A percentile compares a stretch with the other conserved stretches of the same genome.
Conservation (phyloP, 2,888 invertebrate genomes). For the Antitype chi region DNA sequence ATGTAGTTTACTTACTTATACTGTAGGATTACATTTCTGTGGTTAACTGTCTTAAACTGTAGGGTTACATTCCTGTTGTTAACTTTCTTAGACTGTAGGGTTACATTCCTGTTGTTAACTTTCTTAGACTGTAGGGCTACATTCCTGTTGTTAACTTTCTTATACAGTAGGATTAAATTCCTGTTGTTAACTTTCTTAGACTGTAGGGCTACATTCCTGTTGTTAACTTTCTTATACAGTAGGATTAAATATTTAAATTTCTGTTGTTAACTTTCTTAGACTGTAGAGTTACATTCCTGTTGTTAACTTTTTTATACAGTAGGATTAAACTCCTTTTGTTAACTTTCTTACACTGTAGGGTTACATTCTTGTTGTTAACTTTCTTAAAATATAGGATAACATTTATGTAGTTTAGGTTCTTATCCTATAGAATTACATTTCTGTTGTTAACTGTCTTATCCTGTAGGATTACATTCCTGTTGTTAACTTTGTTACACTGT, state of each 20-base stretch:
- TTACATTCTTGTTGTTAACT: neutral
- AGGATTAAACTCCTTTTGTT: neutral
- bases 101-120: neutral
- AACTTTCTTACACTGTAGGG: neutral
- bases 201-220: neutral
- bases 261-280: neutral
- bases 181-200: neutral
- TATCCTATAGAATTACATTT: neutral
- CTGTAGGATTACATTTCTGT: neutral
- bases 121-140: too few relatives aligned
- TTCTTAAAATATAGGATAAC: neutral
- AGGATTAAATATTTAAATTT: neutral
- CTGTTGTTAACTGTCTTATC: neutral
- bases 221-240: neutral
- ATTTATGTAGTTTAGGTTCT: neutral
- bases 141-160: neutral
- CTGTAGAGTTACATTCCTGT: neutral
- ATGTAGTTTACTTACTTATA: too few relatives aligned
- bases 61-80: neutral
- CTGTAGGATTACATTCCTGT: neutral
- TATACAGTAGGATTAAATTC: neutral
- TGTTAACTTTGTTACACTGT: neutral
- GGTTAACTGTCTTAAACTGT: neutral
- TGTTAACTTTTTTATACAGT: neutral
- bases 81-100: too few relatives aligned